phyloP scores from a whole-genome alignment of 2,797 vertebrate species.

The Pangasius djambal region DNA sequence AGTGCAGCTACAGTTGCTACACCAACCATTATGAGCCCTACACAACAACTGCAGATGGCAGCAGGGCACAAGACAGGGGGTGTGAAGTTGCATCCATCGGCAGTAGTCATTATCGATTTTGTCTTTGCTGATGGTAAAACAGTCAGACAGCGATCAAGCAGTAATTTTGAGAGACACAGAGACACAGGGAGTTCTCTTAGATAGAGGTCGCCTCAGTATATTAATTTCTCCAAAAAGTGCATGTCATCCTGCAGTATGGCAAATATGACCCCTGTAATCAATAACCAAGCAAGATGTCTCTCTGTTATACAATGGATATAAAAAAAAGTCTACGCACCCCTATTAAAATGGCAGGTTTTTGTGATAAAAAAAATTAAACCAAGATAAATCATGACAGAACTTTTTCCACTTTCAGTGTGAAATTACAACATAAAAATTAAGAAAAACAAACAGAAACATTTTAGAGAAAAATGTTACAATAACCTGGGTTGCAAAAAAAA shows the following conservation, averaged over 20 bases:
- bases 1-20: conserved; percentile 33
- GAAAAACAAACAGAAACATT: too few relatives aligned
- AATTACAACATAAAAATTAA: too few relatives aligned
- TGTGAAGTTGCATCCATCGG: conserved; percentile 29
- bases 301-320: neutral
- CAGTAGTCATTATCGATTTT: conserved; percentile 35
- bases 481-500: too few relatives aligned
- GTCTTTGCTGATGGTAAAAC: conserved; percentile 33
- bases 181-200: conserved; percentile 10
- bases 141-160: conserved; percentile 39
- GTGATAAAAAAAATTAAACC: too few relatives aligned
- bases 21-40: conserved; percentile 46
- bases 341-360: too few relatives aligned
- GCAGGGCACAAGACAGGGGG: conserved; percentile 33
- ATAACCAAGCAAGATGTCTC: conserved; percentile 35
- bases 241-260: neutral
- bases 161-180: conserved; percentile 19
- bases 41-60: conserved; percentile 51
- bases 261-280: conserved; percentile 28
- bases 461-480: too few relatives aligned
- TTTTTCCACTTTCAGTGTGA: too few relatives aligned
- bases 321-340: too few relatives aligned
- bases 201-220: conserved; percentile 22
- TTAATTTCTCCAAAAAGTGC: conserved; percentile 23
- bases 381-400: too few relatives aligned